These are phyloP conservation scores for Lepidotrigona ventralis DNA, from an alignment of 1,140 invertebrate species.

Conservation along the genomic window DNA sequence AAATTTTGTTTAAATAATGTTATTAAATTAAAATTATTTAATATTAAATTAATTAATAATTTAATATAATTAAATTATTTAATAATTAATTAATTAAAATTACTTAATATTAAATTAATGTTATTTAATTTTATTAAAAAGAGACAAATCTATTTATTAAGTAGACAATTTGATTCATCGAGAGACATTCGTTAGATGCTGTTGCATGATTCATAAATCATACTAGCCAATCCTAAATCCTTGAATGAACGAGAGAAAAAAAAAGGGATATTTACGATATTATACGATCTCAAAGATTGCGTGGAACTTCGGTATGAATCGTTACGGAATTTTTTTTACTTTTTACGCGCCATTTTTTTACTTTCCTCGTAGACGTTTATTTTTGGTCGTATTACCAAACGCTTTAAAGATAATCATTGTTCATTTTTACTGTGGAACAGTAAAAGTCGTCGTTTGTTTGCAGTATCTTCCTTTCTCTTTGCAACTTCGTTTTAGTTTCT, in stretches of 20 bases:
- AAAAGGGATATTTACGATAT: conserved; percentile 21
- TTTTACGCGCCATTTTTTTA: conserved; percentile 23
- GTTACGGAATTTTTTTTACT: no score
- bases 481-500: not conserved
- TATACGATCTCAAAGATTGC: not conserved
- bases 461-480: not conserved
- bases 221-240: conserved; percentile 5
- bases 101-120: no score
- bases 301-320: not conserved
- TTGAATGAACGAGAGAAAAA: not conserved
- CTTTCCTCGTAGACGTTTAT: not conserved
- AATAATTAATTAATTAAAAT: no score
- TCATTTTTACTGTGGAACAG: no score
- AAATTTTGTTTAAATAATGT: no score
- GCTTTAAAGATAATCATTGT: not conserved
- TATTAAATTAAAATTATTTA: no score
- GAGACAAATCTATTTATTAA: no score
- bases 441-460: not conserved
- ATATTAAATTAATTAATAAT: no score
- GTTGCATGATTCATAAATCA: conserved; percentile 15
- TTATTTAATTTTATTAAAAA: no score
- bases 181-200: not conserved
- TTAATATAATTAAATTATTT: no score
- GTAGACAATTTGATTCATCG: not conserved
- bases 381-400: not conserved